Base-by-base conservation (phyloP, 2,797 vertebrate genomes). In the Craterocephalus amniculus region DNA sequence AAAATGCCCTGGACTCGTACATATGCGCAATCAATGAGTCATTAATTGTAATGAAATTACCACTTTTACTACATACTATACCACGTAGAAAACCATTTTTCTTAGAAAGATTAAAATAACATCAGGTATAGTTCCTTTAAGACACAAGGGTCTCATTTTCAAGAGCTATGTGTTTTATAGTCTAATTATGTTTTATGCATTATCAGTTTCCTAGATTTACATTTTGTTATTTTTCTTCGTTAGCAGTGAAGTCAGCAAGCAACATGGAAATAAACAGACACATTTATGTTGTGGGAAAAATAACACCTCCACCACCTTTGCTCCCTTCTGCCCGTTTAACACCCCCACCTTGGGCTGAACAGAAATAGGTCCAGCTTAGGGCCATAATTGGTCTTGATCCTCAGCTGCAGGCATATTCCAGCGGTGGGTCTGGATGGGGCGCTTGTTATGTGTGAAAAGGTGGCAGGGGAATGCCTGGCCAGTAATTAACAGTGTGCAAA, bases 401-500 rank as follows among this genome's bases (percentile, higher is more conserved):
- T 90, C 80, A 38, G 89, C 91, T 92, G 87, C 82, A 88, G 88
- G 89, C 91, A 90, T 92, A 92, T 90, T 92, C 89, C 88, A 92
- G 87, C 74, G 87, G 94, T 91, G 90, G 90, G 26, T 88, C 87
- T 92, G 91, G 83, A 85, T 84, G 79, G 86, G 87, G 89, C 45
- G 84, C 87, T 92, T 92, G 91, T 93, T 92, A 89, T 91, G 91
- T 90, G 90, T 89, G 88, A 91, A 91, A 91, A 96, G 95, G 95
- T 95, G 94, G 94, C 95, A 96, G 95, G 94, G 95, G 94, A 95
- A 94, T 93, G 95, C 95, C 88, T 88, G 90, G 88, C 83, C 88
- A 95, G 95, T 97, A 98, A 97, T 98, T 97, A 97, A 96, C 94
- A 95, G 95, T 96, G 96, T 96, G 95, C 95, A 96, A 63, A 95